Conservation (phyloP, 2,888 invertebrate genomes). For the Dorcus parallelipipedus region DNA sequence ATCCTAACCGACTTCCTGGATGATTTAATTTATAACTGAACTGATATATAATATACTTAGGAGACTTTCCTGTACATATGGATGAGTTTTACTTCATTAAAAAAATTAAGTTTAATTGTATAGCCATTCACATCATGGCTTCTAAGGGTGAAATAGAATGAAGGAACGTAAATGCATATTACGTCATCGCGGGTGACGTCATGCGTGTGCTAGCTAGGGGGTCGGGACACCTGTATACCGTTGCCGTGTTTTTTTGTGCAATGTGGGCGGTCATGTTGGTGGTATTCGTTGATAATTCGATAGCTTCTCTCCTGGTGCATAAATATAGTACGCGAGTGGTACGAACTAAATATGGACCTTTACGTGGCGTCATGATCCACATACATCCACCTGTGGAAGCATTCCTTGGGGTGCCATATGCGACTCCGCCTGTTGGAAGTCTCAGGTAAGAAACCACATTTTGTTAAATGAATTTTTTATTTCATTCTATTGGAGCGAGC, state of each 20-base stretch:
- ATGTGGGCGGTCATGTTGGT: conserved; percentile 56
- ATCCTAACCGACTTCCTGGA: background rate
- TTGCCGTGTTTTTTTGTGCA: conserved; percentile 39
- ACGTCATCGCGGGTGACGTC: conserved; percentile 42
- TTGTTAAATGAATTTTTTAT: too few relatives aligned
- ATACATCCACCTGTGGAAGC: conserved; percentile 83
- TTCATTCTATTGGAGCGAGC: too few relatives aligned
- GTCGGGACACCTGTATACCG: conserved; percentile 40
- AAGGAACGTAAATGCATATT: conserved; percentile 33
- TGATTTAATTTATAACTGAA: too few relatives aligned
- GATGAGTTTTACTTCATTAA: too few relatives aligned
- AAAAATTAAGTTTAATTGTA: too few relatives aligned
- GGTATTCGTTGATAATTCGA: conserved; percentile 54
- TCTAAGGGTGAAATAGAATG: conserved; percentile 17
- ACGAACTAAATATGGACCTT: conserved; percentile 83
- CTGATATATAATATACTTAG: too few relatives aligned
- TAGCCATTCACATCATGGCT: background rate
- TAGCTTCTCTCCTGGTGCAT: conserved; percentile 58
- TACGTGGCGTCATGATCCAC: conserved; percentile 81
- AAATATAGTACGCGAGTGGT: conserved; percentile 81
- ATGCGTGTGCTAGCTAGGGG: conserved; percentile 43
- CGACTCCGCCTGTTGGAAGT: conserved; percentile 85
- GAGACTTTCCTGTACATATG: too few relatives aligned
- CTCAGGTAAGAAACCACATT: conserved; percentile 60
- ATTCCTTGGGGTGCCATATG: conserved; percentile 91